Base-by-base conservation (phyloP, 2,888 invertebrate species). In the Lasioglossum marginatum region DNA sequence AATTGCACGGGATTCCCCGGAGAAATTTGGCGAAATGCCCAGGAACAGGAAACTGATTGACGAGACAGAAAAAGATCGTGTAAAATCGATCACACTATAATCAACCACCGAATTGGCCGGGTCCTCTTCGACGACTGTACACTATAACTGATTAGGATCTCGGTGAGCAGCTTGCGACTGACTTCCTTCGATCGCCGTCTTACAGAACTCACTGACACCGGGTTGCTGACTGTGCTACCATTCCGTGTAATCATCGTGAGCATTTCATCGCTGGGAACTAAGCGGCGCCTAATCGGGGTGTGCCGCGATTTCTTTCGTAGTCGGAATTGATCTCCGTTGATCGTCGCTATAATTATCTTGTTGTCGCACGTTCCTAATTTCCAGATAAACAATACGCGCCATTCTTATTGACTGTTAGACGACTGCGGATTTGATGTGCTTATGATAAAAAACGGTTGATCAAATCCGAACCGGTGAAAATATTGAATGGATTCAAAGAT, bases 131-230 rank as follows among this genome's bases (percentile, higher is more conserved):
- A n/a, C 12, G n/a, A 57, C 57, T 57, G 27, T 57, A 0, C 27
- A 57, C 57, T n/a, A n/a, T 27, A 27, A 60, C 27, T 60, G 31
- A 63, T 63, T 16, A 31, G 16, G 31, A 63, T 63, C 31, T 16
- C 31, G 63, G 2, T 16, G 27, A 6, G 6, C 16, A 63, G 63
- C 31, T 31, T 31, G 16, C 48, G 4, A 19, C 19, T 8, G 68
- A 68, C 37, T 71, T 48, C 74, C 52, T 52, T 40, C 74, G 23
- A 60, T 60, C 45, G 14, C 60, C 37, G 31, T 37, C 70, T 71
- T 71, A 23, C 31, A 72, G 34, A 72, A 72, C 63, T 40, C 27
- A 81, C 81, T 81, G 81, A 63, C 68, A 77, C n/a, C 45, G 16
- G 23, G 16, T 40, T 14, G 16, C 37, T 16, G 45, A n/a, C 37